Evolutionary conservation across 2,113 vertebrate genomes (phyloP), one percentile per base, ranked within the genome.

Genomic region (Thalassoma bifasciatum): DNA sequence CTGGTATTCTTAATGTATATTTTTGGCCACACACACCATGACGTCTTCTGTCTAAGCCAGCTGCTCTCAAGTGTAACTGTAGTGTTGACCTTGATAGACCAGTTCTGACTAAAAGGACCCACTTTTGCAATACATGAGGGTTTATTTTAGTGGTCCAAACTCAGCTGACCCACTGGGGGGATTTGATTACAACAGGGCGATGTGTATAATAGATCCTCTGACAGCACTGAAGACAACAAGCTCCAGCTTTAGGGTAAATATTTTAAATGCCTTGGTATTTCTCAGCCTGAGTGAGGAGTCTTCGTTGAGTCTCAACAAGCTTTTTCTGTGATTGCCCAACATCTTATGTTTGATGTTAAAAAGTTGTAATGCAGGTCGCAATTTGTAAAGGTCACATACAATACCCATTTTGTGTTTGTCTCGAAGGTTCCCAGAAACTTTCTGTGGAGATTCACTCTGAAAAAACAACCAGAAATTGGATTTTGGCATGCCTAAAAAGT

Each of bases 41-140:
- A 52, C 37, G 24, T 38, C 5, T 74, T 73, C 72, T 5, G 60
- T 61, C 46, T 77, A 37, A 83, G 65, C 59, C 50, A 53, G 67
- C 50, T 67, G 56, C 57, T 66, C 58, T 52, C 53, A 67, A 62
- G 66, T 66, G 64, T 73, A 72, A 51, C 82, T 51, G 52, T 78
- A 73, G 69, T 34, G 44, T n/a, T 77, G 85, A 80, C 82, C 78
- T 75, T 46, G 70, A 72, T 49, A 50, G 50, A 75, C 53, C 40
- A 46, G 62, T 58, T 50, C 46, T 46, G 66, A 76, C 60, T 72
- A 60, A 37, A 22, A 57, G 23, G 69, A 73, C 61, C 30, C 36
- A 30, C 72, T 82, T 30, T 75, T 68, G 60, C 49, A 65, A 60
- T 47, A 58, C 30, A 36, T 4, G 9, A 67, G 14, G 34, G 71